Base-by-base conservation (phyloP, 2,113 vertebrate genomes). In the Butorides virescens region DNA sequence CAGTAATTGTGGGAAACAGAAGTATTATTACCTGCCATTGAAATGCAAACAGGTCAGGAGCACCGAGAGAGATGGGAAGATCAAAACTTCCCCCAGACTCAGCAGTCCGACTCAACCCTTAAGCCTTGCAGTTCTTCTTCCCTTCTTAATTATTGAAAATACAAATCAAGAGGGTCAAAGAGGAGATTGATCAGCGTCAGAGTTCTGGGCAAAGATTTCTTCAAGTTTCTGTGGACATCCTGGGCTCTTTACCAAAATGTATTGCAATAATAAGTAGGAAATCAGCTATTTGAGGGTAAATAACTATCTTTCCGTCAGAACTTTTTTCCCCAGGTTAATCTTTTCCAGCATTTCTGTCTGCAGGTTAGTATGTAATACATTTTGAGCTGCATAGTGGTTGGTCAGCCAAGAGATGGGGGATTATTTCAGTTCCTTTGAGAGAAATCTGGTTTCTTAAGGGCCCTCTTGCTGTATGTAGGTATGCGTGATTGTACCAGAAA, bases 181-280 rank as follows among this genome's bases (percentile, higher is more conserved):
- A 56, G 66, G 32, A 70, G 62, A 81, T 5, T 74, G 11, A 36
- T 15, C 66, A 36, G 11, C 19, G 53, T 3, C 42, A 52, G 2
- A 13, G 26, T 26, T 61, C 26, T 26, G 9, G 11, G 18, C 7
- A 72, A 67, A 74, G 34, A 19, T 26, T 36, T 59, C 23, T 71
- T 23, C 17, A 87, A 72, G 7, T 2, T 3, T 7, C 19, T 5
- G 7, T 36, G 23, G 52, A 34, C 3, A 11, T 56, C 14, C 13
- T 29, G 11, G 27, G 11, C 15, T 86, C 14, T 70, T 52, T 65
- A 61, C 6, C 22, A 80, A 52, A 52, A 18, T 0, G 0, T 18
- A 29, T 5, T 72, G 10, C 42, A 81, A 12, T 19, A 29, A 2
- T 30, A 66, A 91, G 12, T 4, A 68, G 39, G 13, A 73, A 73